Conservation (phyloP, 2,113 vertebrate species). For the Hirundichthys speculiger region DNA sequence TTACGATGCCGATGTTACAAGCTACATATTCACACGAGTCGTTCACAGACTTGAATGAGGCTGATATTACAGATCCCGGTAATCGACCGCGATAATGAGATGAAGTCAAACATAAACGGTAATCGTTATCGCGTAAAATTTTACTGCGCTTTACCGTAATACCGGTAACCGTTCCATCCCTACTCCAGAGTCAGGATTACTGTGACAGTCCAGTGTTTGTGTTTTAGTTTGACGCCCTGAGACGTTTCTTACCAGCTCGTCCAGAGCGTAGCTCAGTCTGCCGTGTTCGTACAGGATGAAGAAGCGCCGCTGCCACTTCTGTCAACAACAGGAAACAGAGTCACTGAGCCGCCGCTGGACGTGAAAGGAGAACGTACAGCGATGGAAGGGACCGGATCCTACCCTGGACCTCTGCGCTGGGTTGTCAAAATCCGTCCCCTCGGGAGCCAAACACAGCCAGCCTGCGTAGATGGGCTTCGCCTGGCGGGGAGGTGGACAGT, state of each 20-base stretch:
- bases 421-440: constrained; percentile 78
- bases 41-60: no score
- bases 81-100: no score
- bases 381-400: constrained; percentile 7
- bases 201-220: no score
- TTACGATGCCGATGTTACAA: no score
- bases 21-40: no score
- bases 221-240: not conserved
- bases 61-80: no score
- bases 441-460: constrained; percentile 80
- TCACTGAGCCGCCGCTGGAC: not conserved
- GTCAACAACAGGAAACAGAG: not conserved
- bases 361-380: not conserved
- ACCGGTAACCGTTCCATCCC: no score
- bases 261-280: constrained; percentile 75
- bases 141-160: no score
- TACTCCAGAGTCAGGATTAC: no score
- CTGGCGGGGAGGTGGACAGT: constrained; percentile 54
- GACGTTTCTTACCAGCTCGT: constrained; percentile 70
- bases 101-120: no score
- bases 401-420: constrained; percentile 75
- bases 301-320: constrained; percentile 82
- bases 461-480: constrained; percentile 76
- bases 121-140: no score
- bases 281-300: constrained; percentile 79